Evolutionary conservation across 1,140 invertebrate species (phyloP).

Genomic region (Achatina immaculata): DNA sequence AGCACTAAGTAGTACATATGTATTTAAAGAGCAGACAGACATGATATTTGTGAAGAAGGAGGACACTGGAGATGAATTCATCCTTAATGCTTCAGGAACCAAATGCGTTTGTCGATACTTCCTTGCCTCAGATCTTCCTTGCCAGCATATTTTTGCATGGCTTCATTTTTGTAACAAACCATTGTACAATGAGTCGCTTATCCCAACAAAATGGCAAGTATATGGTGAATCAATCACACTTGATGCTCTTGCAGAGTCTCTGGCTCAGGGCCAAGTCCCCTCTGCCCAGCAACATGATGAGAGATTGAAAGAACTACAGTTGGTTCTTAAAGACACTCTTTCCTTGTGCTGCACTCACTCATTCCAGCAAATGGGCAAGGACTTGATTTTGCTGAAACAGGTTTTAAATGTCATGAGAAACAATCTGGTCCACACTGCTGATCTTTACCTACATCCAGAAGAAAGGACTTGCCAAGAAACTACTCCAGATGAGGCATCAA

Average conservation of each 20-base stretch:
- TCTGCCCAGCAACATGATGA: slow-evolving; percentile 24
- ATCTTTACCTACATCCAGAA: background rate
- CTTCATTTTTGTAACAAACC: background rate
- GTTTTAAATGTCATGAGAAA: slow-evolving; percentile 14
- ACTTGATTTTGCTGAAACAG: slow-evolving; percentile 21
- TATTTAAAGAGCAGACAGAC: background rate
- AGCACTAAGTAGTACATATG: slow-evolving; percentile 5
- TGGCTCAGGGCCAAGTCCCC: slow-evolving; percentile 17
- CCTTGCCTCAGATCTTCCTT: slow-evolving; percentile 2
- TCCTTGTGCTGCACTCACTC: slow-evolving; percentile 6
- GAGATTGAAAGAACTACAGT: slow-evolving; percentile 20
- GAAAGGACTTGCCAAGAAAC: background rate
- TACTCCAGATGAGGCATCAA: background rate
- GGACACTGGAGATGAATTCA: slow-evolving; percentile 9
- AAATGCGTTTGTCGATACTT: slow-evolving; percentile 26
- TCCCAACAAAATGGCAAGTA: slow-evolving; percentile 30
- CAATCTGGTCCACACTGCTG: background rate
- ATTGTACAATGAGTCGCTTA: slow-evolving; percentile 20
- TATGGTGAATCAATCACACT: slow-evolving; percentile 28
- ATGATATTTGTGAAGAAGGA: slow-evolving; percentile 17
- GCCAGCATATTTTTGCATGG: slow-evolving; percentile 34
- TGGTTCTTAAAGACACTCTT: slow-evolving; percentile 1
- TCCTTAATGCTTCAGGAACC: background rate
- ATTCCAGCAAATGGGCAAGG: slow-evolving; percentile 27
- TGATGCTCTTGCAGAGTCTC: slow-evolving; percentile 22